These are phyloP conservation scores for Ectemnius lituratus DNA, from an alignment of 2,888 invertebrate species.

Conservation along the genomic window DNA sequence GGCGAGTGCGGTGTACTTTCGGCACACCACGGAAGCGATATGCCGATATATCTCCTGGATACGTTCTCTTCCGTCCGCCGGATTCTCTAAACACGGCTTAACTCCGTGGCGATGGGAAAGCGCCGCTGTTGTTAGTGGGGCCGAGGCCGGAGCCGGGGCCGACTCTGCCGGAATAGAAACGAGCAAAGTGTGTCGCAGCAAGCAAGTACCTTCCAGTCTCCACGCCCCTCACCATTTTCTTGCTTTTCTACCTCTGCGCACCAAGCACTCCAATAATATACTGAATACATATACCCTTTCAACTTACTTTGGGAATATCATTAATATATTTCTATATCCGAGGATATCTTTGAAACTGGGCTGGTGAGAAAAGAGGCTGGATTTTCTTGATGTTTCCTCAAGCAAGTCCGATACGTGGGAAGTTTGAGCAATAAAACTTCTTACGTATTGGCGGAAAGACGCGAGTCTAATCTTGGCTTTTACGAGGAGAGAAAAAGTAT, in stretches of 20 bases:
- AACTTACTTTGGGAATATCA: too few species aligned
- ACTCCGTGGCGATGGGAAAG: conserved; percentile 39
- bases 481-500: too few species aligned
- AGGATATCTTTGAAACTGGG: too few species aligned
- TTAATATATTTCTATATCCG: too few species aligned
- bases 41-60: conserved; percentile 13
- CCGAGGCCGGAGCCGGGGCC: neutral
- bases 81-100: conserved; percentile 5
- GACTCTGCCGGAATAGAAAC: neutral
- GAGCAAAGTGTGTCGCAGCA: conserved; percentile 44
- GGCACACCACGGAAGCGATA: conserved; percentile 35
- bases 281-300: too few species aligned
- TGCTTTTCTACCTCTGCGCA: neutral
- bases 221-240: conserved; percentile 5
- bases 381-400: neutral
- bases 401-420: neutral
- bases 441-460: too few species aligned
- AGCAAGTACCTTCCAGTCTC: conserved; percentile 49
- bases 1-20: too few species aligned
- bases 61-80: conserved; percentile 21
- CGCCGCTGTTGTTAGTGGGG: neutral
- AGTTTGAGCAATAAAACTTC: too few species aligned
- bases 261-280: too few species aligned
- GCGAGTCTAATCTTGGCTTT: too few species aligned
- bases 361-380: too few species aligned